Evolutionary conservation across 1,140 invertebrate genomes (phyloP), one percentile per base, ranked within the genome.

Genomic region (Drosophila prosaltans): DNA sequence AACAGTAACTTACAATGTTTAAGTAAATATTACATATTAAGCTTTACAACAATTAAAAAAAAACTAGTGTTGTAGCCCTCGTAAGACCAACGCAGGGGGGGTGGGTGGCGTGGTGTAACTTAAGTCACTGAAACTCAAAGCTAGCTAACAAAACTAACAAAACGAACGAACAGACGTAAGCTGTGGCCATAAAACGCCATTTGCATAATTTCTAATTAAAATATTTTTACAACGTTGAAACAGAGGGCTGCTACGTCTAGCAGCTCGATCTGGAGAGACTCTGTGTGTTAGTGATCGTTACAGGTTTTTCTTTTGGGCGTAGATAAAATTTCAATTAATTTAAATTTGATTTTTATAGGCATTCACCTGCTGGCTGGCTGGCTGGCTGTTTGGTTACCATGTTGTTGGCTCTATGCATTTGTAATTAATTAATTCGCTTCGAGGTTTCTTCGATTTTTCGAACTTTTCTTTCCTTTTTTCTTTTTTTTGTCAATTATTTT

Each of bases 161-260:
- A 51, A 51, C 24, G 45, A 51, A 51, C 45, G 21, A 51, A 54
- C 41, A 68, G 67, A 79, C 68, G 26, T 68, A 65, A 79, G 65
- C 40, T 28, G 43, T 59, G 59, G 60, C 74, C 69, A 78, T 81
- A 77, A 77, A 71, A 63, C 40, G 57, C 48, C 71, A 78, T 82
- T 82, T 82, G 65, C 76, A 82, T 82, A 82, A 82, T 82, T 82
- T 82, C 74, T 74, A 82, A 82, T 81, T 82, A 82, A 81, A 82
- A 82, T 82, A 81, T 78, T 82, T 81, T 81, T 66, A 72, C 62
- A 67, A 62, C 58, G 45, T n/a, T 36, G 40, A 67, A 16, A 41
- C 28, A 58, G 59, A 55, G 32, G 39, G n/a, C 54, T 41, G n/a
- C 54, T 41, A 36, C 3, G 8, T 9, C 16, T n/a, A 21, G 62